Evolutionary conservation across 2,113 vertebrate species (phyloP).

Genomic region (Cinclus cinclus): DNA sequence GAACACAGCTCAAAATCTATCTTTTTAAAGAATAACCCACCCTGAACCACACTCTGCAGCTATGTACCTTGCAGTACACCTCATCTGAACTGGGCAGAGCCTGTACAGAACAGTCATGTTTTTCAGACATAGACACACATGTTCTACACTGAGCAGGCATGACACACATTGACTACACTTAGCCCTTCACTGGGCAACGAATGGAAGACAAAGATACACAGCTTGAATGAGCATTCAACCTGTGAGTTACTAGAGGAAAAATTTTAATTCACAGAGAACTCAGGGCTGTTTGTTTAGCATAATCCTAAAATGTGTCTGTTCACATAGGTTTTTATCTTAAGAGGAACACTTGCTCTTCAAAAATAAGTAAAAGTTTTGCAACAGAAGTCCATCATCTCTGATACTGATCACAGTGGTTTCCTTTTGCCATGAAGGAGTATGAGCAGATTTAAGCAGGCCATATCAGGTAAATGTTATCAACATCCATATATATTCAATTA

Average conservation of each 20-base stretch:
- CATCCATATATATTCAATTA: neutral
- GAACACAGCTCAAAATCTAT: neutral
- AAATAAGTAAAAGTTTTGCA: neutral
- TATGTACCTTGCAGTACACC: neutral
- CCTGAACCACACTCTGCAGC: neutral
- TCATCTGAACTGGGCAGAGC: neutral
- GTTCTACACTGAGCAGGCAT: neutral
- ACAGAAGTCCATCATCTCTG: neutral
- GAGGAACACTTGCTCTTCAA: neutral
- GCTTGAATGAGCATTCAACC: neutral
- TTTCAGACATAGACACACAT: neutral
- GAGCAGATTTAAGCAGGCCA: neutral
- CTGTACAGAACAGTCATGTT: neutral
- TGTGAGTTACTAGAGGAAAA: neutral
- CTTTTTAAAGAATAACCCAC: neutral
- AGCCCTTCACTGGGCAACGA: neutral
- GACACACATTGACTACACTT: neutral
- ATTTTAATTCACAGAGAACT: neutral
- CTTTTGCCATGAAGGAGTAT: neutral
- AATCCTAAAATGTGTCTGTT: neutral
- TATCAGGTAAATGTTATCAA: slow-evolving; percentile 26
- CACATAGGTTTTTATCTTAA: neutral
- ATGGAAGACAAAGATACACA: neutral
- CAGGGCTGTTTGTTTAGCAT: neutral
- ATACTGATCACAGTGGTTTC: neutral